These are phyloP conservation scores for Micronycteris hirsuta DNA, from an alignment of 2,113 vertebrate genomes.

Conservation along the genomic window DNA sequence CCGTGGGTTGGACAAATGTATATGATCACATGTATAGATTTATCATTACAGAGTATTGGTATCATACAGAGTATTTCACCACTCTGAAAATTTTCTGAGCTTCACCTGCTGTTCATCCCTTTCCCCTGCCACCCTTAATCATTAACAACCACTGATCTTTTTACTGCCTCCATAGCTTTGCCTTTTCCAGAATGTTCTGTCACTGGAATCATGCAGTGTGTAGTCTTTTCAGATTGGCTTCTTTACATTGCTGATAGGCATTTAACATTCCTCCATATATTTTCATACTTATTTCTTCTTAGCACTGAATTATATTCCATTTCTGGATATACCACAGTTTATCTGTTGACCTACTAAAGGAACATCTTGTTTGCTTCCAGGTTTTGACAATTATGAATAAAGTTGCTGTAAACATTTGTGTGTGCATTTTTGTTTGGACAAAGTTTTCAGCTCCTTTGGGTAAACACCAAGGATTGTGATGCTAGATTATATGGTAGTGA, in stretches of 20 bases:
- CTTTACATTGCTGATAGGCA: not conserved
- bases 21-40: not conserved
- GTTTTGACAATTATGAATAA: not conserved
- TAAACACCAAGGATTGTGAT: not conserved
- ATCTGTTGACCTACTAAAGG: not conserved
- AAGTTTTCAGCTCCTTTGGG: not conserved
- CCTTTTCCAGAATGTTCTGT: not conserved
- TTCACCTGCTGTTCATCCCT: not conserved
- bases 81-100: not conserved
- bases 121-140: not conserved
- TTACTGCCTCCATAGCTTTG: not conserved
- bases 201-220: not conserved
- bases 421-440: not conserved
- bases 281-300: not conserved
- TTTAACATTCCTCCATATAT: not conserved
- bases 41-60: not conserved
- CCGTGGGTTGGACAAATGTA: not conserved
- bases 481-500: not conserved
- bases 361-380: not conserved
- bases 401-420: not conserved
- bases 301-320: not conserved
- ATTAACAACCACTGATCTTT: not conserved
- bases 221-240: not conserved
- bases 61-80: not conserved
- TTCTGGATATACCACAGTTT: not conserved